Percentiles rank a stretch among this genome's conserved stretches.
Evolutionary conservation across 1,140 invertebrate genomes (phyloP).

Genomic region (Cotesia chilonis): DNA sequence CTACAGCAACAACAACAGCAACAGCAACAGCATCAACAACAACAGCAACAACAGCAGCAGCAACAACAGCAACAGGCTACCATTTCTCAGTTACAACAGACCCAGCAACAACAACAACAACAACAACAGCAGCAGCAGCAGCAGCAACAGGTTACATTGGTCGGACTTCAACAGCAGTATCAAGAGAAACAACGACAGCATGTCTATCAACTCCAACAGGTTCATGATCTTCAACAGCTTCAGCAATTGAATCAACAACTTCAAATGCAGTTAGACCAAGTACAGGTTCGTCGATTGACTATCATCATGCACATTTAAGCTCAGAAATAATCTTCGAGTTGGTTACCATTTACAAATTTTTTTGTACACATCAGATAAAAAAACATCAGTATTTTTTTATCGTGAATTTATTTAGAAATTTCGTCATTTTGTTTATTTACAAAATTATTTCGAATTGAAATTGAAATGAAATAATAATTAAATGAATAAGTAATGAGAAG

Average conservation of each 20-base stretch:
- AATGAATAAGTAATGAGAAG: not conserved
- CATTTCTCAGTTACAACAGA: too few relatives aligned
- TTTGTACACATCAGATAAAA: constrained; percentile 8
- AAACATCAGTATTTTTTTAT: too few relatives aligned
- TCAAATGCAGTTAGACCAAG: constrained; percentile 62
- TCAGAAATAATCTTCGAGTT: constrained; percentile 18
- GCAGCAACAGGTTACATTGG: constrained; percentile 50
- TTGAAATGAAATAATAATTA: not conserved
- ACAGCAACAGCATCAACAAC: not conserved
- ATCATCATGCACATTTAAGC: constrained; percentile 13
- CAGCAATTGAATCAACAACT: constrained; percentile 64
- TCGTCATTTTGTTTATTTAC: too few relatives aligned
- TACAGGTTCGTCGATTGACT: constrained; percentile 49
- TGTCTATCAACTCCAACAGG: constrained; percentile 63
- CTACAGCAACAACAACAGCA: constrained; percentile 39
- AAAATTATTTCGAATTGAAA: not conserved
- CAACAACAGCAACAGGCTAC: constrained; percentile 26
- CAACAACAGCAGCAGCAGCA: constrained; percentile 45
- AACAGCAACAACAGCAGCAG: constrained; percentile 49
- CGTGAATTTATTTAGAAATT: too few relatives aligned
- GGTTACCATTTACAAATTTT: constrained; percentile 17
- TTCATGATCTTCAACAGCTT: constrained; percentile 54
- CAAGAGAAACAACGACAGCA: constrained; percentile 64
- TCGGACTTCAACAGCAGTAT: constrained; percentile 61
- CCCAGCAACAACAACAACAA: constrained; percentile 28